Evolutionary conservation across 2,888 invertebrate species (phyloP).

Genomic region (Melieria picta): DNA sequence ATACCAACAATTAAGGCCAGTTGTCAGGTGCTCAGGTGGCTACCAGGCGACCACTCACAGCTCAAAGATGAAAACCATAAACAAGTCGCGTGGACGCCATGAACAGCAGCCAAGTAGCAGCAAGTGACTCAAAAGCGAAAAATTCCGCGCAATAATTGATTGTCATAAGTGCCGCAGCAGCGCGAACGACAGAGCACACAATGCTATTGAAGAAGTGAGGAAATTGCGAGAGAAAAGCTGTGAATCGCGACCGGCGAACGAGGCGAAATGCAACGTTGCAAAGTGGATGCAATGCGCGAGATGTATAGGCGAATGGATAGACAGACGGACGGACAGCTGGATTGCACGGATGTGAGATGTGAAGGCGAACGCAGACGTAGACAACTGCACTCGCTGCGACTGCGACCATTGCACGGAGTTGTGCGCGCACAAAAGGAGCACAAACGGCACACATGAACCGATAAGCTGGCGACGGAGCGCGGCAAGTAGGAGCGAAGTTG

Average conservation of each 20-base stretch:
- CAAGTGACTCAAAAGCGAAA: constrained; percentile 10
- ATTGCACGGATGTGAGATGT: not conserved
- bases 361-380: not conserved
- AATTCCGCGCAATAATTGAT: not conserved
- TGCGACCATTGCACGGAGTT: not conserved
- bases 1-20: no score
- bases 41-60: no score
- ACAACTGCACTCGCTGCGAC: not conserved
- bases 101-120: not conserved
- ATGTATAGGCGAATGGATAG: constrained; percentile 11
- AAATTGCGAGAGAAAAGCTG: constrained; percentile 1
- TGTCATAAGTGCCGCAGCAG: not conserved
- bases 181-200: not conserved
- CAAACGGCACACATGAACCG: constrained; percentile 11
- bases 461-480: constrained; percentile 3
- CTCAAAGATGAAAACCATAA: no score
- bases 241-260: constrained; percentile 20
- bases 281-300: constrained; percentile 14
- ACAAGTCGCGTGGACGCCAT: no score
- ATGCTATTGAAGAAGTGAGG: constrained; percentile 30
- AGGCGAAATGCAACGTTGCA: constrained; percentile 22
- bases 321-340: constrained; percentile 13
- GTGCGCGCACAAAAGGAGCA: constrained; percentile 1
- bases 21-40: no score
- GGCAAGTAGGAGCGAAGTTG: not conserved